These are phyloP conservation scores for Synanthedon andrenaeformis DNA, from an alignment of 2,888 invertebrate genomes.

Conservation along the genomic window DNA sequence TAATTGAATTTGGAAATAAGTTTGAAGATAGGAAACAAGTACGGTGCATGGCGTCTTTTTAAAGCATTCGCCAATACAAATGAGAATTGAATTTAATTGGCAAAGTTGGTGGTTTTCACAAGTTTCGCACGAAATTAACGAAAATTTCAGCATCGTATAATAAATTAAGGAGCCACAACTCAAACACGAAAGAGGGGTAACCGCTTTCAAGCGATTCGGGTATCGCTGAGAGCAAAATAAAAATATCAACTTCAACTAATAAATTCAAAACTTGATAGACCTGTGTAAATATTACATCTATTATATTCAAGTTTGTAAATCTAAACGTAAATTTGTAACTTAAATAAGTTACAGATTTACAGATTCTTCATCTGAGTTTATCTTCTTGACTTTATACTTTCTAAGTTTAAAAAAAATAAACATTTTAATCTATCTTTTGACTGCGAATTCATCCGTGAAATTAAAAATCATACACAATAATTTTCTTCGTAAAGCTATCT, in stretches of 20 bases:
- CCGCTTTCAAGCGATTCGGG: constrained; percentile 13
- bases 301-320: too few relatives aligned
- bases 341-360: too few relatives aligned
- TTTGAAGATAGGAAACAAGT: too few relatives aligned
- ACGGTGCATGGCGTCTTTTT: constrained; percentile 8
- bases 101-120: constrained; percentile 36
- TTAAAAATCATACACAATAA: too few relatives aligned
- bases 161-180: constrained; percentile 32
- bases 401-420: too few relatives aligned
- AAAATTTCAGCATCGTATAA: constrained; percentile 31
- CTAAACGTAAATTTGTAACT: too few relatives aligned
- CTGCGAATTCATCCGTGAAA: too few relatives aligned
- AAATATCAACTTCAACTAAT: neutral
- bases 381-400: too few relatives aligned
- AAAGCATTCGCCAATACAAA: constrained; percentile 37
- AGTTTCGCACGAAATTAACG: constrained; percentile 35
- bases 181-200: constrained; percentile 19
- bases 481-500: too few relatives aligned
- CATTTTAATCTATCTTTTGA: too few relatives aligned
- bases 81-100: constrained; percentile 47
- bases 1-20: too few relatives aligned
- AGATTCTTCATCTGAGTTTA: neutral
- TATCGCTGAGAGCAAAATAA: constrained; percentile 8
- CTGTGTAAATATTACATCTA: too few relatives aligned
- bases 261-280: constrained; percentile 1